A percentile compares a stretch with the other conserved stretches of the same genome.
Conservation (phyloP, 2,888 invertebrate genomes). For the Luperina nickerlii region DNA sequence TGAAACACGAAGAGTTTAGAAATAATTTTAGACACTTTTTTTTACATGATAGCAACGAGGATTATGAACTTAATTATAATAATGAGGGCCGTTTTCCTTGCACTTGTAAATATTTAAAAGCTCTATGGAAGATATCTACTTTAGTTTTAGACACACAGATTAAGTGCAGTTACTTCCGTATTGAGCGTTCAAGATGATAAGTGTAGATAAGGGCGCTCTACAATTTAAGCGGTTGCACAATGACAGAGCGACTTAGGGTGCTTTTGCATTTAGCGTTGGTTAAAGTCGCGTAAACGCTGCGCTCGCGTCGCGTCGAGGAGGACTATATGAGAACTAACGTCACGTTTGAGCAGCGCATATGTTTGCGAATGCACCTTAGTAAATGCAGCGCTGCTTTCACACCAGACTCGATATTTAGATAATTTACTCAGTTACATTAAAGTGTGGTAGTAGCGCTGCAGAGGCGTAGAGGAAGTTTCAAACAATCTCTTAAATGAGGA, state of each 20-base stretch:
- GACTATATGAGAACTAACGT: neutral
- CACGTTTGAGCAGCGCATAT: neutral
- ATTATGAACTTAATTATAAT: conserved; percentile 49
- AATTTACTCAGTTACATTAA: neutral
- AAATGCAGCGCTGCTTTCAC: neutral
- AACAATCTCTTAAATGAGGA: conserved; percentile 21
- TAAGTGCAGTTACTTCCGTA: conserved; percentile 38
- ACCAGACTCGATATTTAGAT: neutral
- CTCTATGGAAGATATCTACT: conserved; percentile 39
- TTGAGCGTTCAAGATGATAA: conserved; percentile 33
- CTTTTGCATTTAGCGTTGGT: neutral
- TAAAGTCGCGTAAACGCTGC: neutral
- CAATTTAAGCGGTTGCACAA: conserved; percentile 23
- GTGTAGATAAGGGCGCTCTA: conserved; percentile 24
- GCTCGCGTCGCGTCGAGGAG: too few species aligned
- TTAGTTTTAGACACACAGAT: conserved; percentile 18
- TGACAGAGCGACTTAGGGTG: neutral
- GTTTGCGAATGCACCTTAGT: neutral
- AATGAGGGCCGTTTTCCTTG: conserved; percentile 31
- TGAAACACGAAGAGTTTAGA: conserved; percentile 62
- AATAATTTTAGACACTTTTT: conserved; percentile 39
- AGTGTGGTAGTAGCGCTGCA: neutral
- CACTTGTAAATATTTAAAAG: conserved; percentile 32
- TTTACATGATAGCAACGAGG: conserved; percentile 62
- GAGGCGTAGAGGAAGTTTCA: neutral